Evolutionary conservation across 2,113 vertebrate genomes (phyloP).

Genomic region (Etia nguti): DNA sequence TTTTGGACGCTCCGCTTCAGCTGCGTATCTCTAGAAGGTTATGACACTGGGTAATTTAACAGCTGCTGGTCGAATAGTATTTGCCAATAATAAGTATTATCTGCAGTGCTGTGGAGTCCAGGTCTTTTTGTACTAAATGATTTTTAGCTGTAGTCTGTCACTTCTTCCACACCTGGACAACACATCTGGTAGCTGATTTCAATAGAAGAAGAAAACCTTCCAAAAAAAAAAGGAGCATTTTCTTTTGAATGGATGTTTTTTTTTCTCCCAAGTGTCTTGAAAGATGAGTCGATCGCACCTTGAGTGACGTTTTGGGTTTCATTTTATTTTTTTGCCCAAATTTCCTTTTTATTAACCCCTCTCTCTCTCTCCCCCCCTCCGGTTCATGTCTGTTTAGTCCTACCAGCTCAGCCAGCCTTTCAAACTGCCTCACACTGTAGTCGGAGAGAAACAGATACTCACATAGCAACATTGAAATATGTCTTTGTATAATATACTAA

Average conservation of each 20-base stretch:
- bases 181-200: not conserved
- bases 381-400: slow-evolving; percentile 49
- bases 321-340: not conserved
- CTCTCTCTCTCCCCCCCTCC: not conserved
- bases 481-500: slow-evolving; percentile 75
- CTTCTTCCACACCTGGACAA: not conserved
- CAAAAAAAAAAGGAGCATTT: not conserved
- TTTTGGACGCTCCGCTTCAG: slow-evolving; percentile 43
- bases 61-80: slow-evolving; percentile 19
- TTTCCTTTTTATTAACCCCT: slow-evolving; percentile 29
- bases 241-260: not conserved
- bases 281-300: slow-evolving; percentile 33
- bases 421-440: slow-evolving; percentile 78
- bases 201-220: not conserved
- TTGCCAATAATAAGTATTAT: slow-evolving; percentile 11
- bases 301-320: slow-evolving; percentile 17
- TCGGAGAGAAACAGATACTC: slow-evolving; percentile 64
- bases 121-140: slow-evolving; percentile 46
- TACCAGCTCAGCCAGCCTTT: slow-evolving; percentile 76
- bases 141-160: slow-evolving; percentile 22
- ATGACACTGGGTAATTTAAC: slow-evolving; percentile 67
- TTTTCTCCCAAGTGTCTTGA: slow-evolving; percentile 26
- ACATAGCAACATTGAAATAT: slow-evolving; percentile 68
- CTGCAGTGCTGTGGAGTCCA: slow-evolving; percentile 21
- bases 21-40: slow-evolving; percentile 46